Evolutionary conservation across 2,888 invertebrate genomes (phyloP).

Genomic region (Palloptera scutellata): DNA sequence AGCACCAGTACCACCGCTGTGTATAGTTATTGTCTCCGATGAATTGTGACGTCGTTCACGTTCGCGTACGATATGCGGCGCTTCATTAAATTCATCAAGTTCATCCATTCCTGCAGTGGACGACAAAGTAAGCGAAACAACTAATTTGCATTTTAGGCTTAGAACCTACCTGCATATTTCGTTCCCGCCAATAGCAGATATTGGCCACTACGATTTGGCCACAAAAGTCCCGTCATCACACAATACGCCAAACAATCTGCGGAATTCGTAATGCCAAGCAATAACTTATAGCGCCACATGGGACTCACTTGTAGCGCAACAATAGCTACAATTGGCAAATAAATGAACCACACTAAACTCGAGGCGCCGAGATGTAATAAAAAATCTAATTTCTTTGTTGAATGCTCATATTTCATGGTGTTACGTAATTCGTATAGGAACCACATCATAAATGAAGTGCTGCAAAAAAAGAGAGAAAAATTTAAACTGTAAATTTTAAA

Average conservation of each 20-base stretch:
- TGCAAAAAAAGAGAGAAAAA: conserved; percentile 43
- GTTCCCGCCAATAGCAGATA: conserved; percentile 83
- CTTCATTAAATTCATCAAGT: conserved; percentile 89
- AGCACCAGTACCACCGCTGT: conserved; percentile 34
- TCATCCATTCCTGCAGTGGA: conserved; percentile 77
- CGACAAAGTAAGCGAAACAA: background rate
- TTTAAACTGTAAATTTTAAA: conserved; percentile 5
- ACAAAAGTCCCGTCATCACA: conserved; percentile 93
- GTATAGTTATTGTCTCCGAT: conserved; percentile 52
- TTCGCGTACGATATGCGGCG: conserved; percentile 78
- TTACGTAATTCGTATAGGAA: conserved; percentile 79
- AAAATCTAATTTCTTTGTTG: conserved; percentile 87
- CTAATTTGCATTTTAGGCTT: background rate
- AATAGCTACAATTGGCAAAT: conserved; percentile 92
- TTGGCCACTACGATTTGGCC: conserved; percentile 94
- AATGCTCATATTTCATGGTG: conserved; percentile 83
- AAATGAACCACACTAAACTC: conserved; percentile 97
- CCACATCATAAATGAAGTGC: conserved; percentile 85
- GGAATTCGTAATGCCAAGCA: conserved; percentile 93
- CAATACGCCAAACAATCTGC: conserved; percentile 95
- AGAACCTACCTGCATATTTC: conserved; percentile 68
- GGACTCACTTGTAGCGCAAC: conserved; percentile 93
- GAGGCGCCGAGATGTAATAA: conserved; percentile 96
- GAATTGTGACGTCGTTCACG: conserved; percentile 60
- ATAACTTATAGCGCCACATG: conserved; percentile 93